Percentiles rank a stretch among this genome's conserved stretches.
These are phyloP conservation scores for Fregetta grallaria DNA, from an alignment of 2,113 vertebrate genomes.

Conservation along the genomic window DNA sequence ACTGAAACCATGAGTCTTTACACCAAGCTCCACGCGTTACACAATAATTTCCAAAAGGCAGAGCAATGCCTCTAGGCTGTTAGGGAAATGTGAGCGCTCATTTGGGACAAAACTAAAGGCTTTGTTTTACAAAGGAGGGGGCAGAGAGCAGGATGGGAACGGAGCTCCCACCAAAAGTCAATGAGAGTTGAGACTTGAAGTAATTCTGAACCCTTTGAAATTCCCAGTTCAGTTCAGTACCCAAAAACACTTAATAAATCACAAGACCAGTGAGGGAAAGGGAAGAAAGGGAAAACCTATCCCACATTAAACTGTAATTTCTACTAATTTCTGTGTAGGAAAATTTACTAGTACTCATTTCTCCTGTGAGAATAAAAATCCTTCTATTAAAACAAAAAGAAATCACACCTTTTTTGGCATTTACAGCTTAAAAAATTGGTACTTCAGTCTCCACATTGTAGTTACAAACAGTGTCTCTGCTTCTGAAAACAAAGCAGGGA, in stretches of 20 bases:
- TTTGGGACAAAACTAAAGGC: slow-evolving; percentile 21
- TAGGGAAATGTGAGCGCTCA: not conserved
- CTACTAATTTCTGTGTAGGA: not conserved
- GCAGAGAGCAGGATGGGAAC: not conserved
- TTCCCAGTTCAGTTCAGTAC: not conserved
- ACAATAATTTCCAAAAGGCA: slow-evolving; percentile 35
- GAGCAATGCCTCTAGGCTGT: not conserved
- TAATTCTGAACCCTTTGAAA: slow-evolving; percentile 34
- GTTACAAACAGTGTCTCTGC: not conserved
- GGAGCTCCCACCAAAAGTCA: not conserved
- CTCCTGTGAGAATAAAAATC: not conserved
- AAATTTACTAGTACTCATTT: not conserved
- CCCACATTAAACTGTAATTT: not conserved
- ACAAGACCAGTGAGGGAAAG: slow-evolving; percentile 1
- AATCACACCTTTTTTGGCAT: not conserved
- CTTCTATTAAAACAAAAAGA: not conserved
- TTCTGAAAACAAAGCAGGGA: not conserved
- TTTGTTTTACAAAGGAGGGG: not conserved
- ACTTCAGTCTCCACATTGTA: not conserved
- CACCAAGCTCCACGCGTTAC: not conserved
- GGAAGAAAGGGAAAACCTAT: slow-evolving; percentile 14
- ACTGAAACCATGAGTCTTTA: not conserved
- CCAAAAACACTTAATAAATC: slow-evolving; percentile 36
- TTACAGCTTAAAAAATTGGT: not conserved
- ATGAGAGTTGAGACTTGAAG: not conserved